Evolutionary conservation across 1,140 invertebrate species (phyloP).

Genomic region (Ericerus pela): DNA sequence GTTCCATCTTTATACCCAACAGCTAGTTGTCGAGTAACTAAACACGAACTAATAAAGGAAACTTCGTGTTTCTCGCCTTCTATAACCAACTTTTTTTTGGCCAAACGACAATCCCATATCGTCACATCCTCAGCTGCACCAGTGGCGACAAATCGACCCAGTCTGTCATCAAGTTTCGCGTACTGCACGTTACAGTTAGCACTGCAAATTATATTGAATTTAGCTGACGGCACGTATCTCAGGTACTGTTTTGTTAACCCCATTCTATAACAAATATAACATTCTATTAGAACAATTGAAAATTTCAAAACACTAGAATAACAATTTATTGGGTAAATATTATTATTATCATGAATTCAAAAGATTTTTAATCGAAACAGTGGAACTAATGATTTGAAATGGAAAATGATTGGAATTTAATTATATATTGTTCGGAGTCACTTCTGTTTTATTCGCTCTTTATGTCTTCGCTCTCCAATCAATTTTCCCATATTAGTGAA

Average conservation of each 20-base stretch:
- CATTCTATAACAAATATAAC: no score
- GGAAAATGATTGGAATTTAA: no score
- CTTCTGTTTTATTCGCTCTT: no score
- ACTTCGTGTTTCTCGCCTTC: conserved; percentile 52
- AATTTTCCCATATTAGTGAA: no score
- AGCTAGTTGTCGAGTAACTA: conserved; percentile 60
- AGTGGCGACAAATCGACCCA: conserved; percentile 68
- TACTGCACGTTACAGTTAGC: conserved; percentile 60
- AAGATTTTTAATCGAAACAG: no score
- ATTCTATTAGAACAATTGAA: no score
- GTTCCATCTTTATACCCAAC: conserved; percentile 84
- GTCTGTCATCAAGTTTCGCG: conserved; percentile 53
- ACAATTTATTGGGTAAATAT: no score
- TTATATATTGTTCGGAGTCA: no score
- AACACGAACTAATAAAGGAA: conserved; percentile 51
- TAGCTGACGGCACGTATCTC: conserved; percentile 61
- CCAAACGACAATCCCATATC: conserved; percentile 83
- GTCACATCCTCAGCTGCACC: conserved; percentile 84
- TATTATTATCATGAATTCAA: no score
- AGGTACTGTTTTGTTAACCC: conserved; percentile 94
- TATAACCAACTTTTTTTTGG: conserved; percentile 55
- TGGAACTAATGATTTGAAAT: no score
- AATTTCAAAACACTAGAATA: no score
- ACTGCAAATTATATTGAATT: conserved; percentile 75
- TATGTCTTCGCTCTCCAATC: no score